Percentiles rank a stretch among this genome's conserved stretches.
Evolutionary conservation across 2,113 vertebrate genomes (phyloP).

Genomic region (Vulpes lagopus): DNA sequence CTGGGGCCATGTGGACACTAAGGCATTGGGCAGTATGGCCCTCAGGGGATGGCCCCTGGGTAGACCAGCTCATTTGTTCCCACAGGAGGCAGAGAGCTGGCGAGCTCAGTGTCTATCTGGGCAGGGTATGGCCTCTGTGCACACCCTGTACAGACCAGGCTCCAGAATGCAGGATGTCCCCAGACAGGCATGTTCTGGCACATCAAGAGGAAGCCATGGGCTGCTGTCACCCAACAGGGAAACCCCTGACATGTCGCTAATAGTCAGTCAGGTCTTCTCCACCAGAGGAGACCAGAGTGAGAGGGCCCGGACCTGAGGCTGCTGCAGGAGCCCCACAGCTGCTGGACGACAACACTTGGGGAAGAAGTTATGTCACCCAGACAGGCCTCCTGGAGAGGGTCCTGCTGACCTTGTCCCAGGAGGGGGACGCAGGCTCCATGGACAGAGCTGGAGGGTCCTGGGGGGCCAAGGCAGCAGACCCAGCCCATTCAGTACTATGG

Average conservation of each 20-base stretch:
- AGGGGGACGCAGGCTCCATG: accelerated
- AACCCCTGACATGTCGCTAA: accelerated
- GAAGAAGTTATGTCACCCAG: accelerated
- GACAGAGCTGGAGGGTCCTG: accelerated
- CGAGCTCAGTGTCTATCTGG: not conserved
- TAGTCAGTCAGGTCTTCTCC: not conserved
- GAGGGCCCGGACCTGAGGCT: not conserved
- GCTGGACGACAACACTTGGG: not conserved
- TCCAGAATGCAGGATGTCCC: not conserved
- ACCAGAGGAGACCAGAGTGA: accelerated
- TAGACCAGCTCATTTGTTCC: accelerated
- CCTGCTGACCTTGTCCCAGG: not conserved
- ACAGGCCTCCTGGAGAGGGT: accelerated
- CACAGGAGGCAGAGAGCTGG: not conserved
- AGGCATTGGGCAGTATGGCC: not conserved
- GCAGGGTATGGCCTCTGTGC: accelerated
- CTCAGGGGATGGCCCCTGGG: not conserved
- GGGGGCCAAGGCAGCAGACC: accelerated
- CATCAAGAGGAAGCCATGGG: not conserved
- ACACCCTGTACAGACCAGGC: accelerated
- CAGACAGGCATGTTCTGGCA: not conserved
- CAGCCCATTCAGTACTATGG: not conserved
- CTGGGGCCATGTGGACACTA: accelerated
- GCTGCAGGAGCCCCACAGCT: not conserved
- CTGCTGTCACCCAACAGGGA: accelerated